Evolutionary conservation across 2,888 invertebrate species (phyloP).

Genomic region (Mactromeris polynyma): DNA sequence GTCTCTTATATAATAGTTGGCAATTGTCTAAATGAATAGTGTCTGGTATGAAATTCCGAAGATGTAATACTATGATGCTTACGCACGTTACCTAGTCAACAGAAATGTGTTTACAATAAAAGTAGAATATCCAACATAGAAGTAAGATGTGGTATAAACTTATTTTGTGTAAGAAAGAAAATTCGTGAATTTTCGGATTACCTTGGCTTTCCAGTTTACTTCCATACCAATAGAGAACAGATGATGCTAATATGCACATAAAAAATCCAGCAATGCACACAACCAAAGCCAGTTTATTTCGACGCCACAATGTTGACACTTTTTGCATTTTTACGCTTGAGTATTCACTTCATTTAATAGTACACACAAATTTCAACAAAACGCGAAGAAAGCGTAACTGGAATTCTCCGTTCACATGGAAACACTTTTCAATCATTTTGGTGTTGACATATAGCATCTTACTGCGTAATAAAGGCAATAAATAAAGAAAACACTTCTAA

Average conservation of each 20-base stretch:
- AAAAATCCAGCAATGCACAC: conserved; percentile 77
- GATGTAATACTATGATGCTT: background rate
- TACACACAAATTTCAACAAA: background rate
- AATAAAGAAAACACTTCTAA: background rate
- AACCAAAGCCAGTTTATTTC: conserved; percentile 67
- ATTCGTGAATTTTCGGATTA: background rate
- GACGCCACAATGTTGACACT: conserved; percentile 25
- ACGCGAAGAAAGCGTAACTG: background rate
- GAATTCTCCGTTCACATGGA: background rate
- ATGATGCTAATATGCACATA: conserved; percentile 77
- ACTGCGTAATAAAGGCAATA: background rate
- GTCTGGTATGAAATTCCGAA: background rate
- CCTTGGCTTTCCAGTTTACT: background rate
- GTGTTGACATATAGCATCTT: background rate
- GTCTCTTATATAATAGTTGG: background rate
- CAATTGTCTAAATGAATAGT: background rate
- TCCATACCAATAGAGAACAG: conserved; percentile 57
- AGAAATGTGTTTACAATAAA: too few species aligned
- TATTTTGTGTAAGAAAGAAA: too few species aligned
- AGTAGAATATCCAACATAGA: too few species aligned
- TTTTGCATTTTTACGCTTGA: conserved; percentile 7
- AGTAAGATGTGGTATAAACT: too few species aligned
- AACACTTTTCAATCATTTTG: background rate
- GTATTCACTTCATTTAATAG: background rate
- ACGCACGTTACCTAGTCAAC: background rate